Percentiles rank a stretch among this genome's conserved stretches.
Conservation (phyloP, 1,140 invertebrate species). For the Gerris buenoi region DNA sequence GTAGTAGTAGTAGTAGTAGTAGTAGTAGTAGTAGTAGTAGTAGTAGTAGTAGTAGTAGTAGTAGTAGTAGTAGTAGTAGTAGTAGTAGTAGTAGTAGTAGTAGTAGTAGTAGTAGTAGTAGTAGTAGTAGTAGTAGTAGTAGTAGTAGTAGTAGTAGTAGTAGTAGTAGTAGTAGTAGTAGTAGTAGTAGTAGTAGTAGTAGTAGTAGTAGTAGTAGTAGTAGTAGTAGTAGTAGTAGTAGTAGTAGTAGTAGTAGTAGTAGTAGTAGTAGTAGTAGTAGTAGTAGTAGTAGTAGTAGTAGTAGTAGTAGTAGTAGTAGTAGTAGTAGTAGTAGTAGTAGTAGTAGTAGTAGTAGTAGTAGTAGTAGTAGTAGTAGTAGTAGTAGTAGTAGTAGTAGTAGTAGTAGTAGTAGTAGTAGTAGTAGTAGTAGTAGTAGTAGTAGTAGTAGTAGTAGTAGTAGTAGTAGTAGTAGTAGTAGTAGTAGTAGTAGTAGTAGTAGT, state of each 20-base stretch:
- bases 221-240: constrained; percentile 1
- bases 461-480: constrained; percentile 1
- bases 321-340: constrained; percentile 1
- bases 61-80: too few relatives aligned
- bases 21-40: too few relatives aligned
- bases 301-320: constrained; percentile 1
- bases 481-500: constrained; percentile 1
- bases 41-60: too few relatives aligned
- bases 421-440: constrained; percentile 1
- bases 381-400: constrained; percentile 1
- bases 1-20: too few relatives aligned
- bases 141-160: constrained; percentile 1
- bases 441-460: constrained; percentile 1
- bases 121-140: constrained; percentile 1
- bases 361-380: constrained; percentile 1
- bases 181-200: constrained; percentile 1
- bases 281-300: constrained; percentile 1
- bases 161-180: constrained; percentile 1
- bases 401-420: constrained; percentile 1
- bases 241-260: constrained; percentile 1
- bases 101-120: constrained; percentile 1
- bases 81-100: constrained; percentile 1
- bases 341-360: constrained; percentile 1
- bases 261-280: constrained; percentile 1
- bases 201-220: constrained; percentile 1